Conservation (phyloP, 2,797 vertebrate species). For the Rhinella marina region DNA sequence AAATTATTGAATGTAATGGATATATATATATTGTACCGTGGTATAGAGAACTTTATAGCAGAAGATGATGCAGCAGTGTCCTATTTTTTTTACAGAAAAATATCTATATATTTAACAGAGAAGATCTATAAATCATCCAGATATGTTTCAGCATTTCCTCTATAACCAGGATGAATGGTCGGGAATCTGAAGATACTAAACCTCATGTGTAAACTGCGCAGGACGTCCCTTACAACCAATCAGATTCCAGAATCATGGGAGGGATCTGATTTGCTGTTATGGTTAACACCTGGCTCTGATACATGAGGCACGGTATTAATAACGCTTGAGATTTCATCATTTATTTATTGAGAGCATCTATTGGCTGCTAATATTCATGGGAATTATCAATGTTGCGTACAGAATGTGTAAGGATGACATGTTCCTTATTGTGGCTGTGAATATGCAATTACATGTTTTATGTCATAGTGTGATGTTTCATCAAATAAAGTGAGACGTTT, state of each 20-base stretch:
- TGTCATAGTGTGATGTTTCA: neutral
- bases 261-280: neutral
- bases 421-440: neutral
- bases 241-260: neutral
- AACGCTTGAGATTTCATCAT: neutral
- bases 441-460: neutral
- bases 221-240: neutral
- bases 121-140: neutral
- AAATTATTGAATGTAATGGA: conserved; percentile 40
- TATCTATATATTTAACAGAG: conserved; percentile 33
- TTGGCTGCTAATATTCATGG: neutral
- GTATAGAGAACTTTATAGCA: conserved; percentile 23
- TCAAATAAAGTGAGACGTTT: conserved; percentile 30
- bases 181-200: neutral
- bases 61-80: neutral
- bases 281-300: neutral
- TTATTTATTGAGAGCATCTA: neutral
- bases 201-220: neutral
- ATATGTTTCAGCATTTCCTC: conserved; percentile 25
- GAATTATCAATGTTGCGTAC: neutral
- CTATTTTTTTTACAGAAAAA: conserved; percentile 43
- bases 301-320: neutral
- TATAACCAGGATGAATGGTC: neutral
- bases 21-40: conserved; percentile 13
- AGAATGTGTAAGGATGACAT: neutral